These are phyloP conservation scores for Gopherus flavomarginatus DNA, from an alignment of 2,113 vertebrate species.

Conservation along the genomic window DNA sequence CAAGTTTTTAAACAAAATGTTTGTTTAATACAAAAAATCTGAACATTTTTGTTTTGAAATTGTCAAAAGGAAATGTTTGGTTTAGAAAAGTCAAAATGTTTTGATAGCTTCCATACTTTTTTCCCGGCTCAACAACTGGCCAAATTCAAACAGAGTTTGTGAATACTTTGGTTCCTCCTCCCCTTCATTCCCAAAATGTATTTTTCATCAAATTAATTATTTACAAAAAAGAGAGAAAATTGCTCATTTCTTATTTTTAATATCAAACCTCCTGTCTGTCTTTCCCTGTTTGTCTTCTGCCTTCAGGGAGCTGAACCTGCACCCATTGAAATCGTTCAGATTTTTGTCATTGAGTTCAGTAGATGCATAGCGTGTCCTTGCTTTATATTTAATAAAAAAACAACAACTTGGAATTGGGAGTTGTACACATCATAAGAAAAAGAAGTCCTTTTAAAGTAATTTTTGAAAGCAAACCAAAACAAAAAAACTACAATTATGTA, in stretches of 20 bases:
- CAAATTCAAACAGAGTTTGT: neutral
- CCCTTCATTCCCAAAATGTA: no score
- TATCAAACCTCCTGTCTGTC: neutral
- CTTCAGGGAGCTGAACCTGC: neutral
- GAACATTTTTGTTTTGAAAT: neutral
- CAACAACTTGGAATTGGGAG: neutral
- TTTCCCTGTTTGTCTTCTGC: neutral
- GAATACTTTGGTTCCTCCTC: neutral
- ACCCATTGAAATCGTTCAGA: neutral
- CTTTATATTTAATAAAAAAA: constrained; percentile 18
- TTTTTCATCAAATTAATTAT: no score
- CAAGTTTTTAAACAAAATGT: neutral
- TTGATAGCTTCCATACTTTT: neutral
- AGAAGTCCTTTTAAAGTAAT: neutral
- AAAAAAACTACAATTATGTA: constrained; percentile 7
- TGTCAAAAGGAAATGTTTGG: neutral
- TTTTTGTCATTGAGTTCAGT: neutral
- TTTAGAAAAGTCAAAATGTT: neutral
- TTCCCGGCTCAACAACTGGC: neutral
- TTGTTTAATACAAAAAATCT: neutral
- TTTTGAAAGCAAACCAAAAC: neutral
- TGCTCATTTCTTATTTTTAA: neutral
- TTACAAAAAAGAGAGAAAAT: neutral
- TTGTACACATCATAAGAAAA: neutral
- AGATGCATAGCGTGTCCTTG: neutral